Evolutionary conservation across 2,888 invertebrate genomes (phyloP), one percentile per base, ranked within the genome.

Genomic region (Lagria hirta): DNA sequence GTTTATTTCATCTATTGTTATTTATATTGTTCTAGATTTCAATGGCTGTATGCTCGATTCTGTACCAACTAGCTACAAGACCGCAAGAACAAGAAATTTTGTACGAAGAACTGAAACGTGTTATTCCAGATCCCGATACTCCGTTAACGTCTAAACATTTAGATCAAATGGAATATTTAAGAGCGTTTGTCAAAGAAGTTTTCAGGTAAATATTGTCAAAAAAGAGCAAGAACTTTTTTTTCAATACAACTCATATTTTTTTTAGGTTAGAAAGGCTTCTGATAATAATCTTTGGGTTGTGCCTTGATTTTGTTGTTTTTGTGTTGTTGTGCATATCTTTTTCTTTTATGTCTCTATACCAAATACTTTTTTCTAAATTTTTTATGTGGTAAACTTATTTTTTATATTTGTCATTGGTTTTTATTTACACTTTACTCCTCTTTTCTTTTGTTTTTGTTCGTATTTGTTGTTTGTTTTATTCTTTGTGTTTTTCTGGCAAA

Each of bases 101-200:
- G 1, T 72, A 79, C 51, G 66, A 78, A 22, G 86, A 88, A 70
- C 69, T 84, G 10, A 65, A 62, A 21, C 69, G 62, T 17, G 58
- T 74, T 2, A 52, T 78, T 12, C 78, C 79, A 0, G 52, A 73
- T 13, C 66, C 71, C 8, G 72, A 75, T 7, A 68, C 71, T 24
- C 65, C 68, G 0, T 62, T 85, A 49, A 76, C 75, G 27, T 70
- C 80, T 0, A 75, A 77, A 2, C 79, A 79, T 47, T 60, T 85
- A 2, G 80, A 80, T 27, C 74, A 80, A 51, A 75, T 86, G 75
- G 76, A 77, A 4, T 87, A 83, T 57, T 68, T 87, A 32, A 84
- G 81, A 60, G 85, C 86, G 0, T 85, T 85, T 56, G 75, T 88
- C 14, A 86, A 84, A 62, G 88, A 88, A 72, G 84, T 84, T 1